Conservation (phyloP, 2,888 invertebrate species). For the Reticulitermes lucifugus region DNA sequence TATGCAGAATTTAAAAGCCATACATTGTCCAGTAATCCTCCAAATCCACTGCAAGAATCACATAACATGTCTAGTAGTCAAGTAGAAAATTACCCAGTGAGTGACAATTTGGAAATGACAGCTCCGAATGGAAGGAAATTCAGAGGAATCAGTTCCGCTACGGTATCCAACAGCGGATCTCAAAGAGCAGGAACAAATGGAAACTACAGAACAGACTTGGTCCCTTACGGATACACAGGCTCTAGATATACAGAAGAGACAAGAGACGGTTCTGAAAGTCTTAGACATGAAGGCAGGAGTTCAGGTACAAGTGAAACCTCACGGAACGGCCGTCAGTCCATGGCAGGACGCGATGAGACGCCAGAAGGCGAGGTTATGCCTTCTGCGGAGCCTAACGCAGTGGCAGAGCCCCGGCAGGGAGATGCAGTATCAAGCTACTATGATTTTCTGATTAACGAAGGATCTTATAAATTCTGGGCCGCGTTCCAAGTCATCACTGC, state of each 20-base stretch:
- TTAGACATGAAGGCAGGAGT: neutral
- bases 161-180: neutral
- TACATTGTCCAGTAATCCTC: too few species aligned
- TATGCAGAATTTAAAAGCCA: too few species aligned
- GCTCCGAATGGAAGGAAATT: too few species aligned
- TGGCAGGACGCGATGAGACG: neutral
- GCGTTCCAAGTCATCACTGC: conserved; percentile 89
- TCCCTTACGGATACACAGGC: too few species aligned
- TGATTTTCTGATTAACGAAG: conserved; percentile 88
- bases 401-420: neutral
- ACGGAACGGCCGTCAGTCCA: too few species aligned
- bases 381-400: neutral
- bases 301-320: neutral
- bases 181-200: conserved; percentile 2
- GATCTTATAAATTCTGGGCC: conserved; percentile 91
- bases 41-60: too few species aligned
- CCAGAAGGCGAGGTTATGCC: neutral
- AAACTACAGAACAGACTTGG: neutral
- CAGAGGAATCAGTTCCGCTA: too few species aligned
- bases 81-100: too few species aligned
- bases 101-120: too few species aligned
- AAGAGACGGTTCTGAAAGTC: too few species aligned
- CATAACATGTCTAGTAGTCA: too few species aligned
- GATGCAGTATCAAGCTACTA: conserved; percentile 68
- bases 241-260: too few species aligned